Evolutionary conservation across 64 coral and sea anemone species (phyloP), one percentile per base, ranked within the genome.

Genomic region (Porites australiensis): DNA sequence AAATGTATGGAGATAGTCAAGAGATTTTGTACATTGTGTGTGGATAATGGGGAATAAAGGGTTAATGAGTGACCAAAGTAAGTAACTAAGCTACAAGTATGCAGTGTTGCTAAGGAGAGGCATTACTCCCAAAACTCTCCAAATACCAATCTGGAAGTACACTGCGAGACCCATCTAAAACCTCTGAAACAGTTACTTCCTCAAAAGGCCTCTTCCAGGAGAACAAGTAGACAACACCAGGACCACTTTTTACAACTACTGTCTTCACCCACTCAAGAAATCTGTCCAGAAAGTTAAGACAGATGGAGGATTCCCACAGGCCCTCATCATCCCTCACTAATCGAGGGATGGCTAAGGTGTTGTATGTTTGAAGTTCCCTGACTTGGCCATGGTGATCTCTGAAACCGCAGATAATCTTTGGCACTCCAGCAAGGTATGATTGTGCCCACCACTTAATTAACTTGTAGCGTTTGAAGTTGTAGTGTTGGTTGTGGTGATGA

Each of bases 401-500:
- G 86, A 89, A 96, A 19, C 98, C 98, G 53, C 94, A 95, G 11
- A 99, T 91, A 60, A 99, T 91, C 79, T 99, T 99, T 50, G 98
- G 98, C 7, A 99, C 77, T 13, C 98, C 98, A 18, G 98, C 98
- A 13, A 99, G 88, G 49, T 91, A 99, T 8, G 98, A 99, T 77
- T 99, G 98, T 19, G 98, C 94, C 98, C 98, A 99, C 91, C 94
- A 99, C 58, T 99, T 99, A 19, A 99, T 88, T 8, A 99, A 64
- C 64, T 99, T 99, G 94, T 94, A 96, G 62, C 98, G 86, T 77
- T 94, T 93, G 77, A 99, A 96, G 46, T 75, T 94, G 83, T 89
- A 88, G 47, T 84, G 82, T 21, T 94, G 94, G 43, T 95, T 72
- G 52, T 93, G 88, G 15, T 90, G 93, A 44, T 99, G 91, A 58